Percentiles rank a stretch among this genome's conserved stretches.
Evolutionary conservation across 37 sponge, comb jelly and placozoan species (phyloP).

Genomic region (Oopsacas minuta): DNA sequence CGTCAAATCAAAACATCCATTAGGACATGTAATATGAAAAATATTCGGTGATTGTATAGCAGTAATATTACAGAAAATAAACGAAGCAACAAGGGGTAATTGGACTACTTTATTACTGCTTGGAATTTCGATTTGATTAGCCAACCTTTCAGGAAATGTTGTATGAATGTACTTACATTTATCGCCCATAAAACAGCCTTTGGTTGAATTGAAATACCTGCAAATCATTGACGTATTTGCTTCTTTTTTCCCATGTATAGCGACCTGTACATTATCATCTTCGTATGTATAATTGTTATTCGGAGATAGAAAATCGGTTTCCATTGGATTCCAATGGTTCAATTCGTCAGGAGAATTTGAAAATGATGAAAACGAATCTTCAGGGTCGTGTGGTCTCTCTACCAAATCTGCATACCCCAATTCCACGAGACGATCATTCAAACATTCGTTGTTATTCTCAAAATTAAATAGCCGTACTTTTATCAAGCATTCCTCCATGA

Average conservation of each 20-base stretch:
- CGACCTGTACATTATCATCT: constrained; percentile 22
- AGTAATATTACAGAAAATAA: not conserved
- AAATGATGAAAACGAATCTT: not conserved
- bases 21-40: not conserved
- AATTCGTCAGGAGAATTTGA: not conserved
- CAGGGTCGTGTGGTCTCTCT: not conserved
- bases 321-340: constrained; percentile 43
- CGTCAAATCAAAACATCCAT: not conserved
- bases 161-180: constrained; percentile 23
- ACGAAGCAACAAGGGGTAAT: not conserved
- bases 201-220: constrained; percentile 27
- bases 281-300: constrained; percentile 21
- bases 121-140: not conserved
- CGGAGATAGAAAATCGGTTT: constrained; percentile 26
- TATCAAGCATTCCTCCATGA: not conserved
- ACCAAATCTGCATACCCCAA: not conserved
- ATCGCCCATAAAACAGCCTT: constrained; percentile 25
- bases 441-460: not conserved
- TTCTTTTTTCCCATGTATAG: constrained; percentile 29
- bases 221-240: constrained; percentile 13
- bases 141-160: not conserved
- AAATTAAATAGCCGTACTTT: not conserved
- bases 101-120: not conserved
- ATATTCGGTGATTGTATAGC: not conserved
- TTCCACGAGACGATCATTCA: not conserved